Percentiles rank a stretch among this genome's conserved stretches.
Conservation (phyloP, 2,113 vertebrate species). For the Arvicanthis niloticus region DNA sequence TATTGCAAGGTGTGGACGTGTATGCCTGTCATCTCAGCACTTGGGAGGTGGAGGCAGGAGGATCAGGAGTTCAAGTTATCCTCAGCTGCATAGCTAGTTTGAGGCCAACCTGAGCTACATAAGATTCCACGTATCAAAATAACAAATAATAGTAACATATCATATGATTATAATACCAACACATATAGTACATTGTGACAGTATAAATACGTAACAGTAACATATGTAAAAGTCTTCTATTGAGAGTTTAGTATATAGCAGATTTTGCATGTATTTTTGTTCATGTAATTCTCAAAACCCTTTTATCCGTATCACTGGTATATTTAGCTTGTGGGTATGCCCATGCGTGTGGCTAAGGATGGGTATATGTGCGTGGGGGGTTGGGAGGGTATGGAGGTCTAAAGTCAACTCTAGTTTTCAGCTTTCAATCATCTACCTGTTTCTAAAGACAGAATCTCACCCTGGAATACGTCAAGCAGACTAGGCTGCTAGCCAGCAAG, state of each 20-base stretch:
- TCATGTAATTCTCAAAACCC: constrained; percentile 48
- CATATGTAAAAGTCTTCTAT: background rate
- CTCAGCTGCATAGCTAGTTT: background rate
- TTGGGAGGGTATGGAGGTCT: no score
- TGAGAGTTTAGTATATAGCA: background rate
- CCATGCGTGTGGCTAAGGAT: background rate
- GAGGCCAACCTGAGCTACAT: background rate
- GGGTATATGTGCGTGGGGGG: no score
- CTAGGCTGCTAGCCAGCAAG: background rate
- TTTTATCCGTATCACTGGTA: background rate
- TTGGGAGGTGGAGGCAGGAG: background rate
- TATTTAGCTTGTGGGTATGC: background rate
- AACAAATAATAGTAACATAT: background rate
- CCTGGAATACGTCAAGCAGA: background rate
- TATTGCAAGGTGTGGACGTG: no score
- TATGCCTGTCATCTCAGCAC: background rate
- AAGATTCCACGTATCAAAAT: background rate
- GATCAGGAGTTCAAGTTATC: background rate
- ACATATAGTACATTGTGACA: background rate
- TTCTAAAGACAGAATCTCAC: background rate
- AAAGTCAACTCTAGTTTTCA: background rate
- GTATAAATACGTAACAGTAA: background rate
- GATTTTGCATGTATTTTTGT: background rate
- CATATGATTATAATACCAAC: background rate
- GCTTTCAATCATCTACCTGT: background rate